Conservation (phyloP, 2,888 invertebrate species). For the Xestia ashworthii region DNA sequence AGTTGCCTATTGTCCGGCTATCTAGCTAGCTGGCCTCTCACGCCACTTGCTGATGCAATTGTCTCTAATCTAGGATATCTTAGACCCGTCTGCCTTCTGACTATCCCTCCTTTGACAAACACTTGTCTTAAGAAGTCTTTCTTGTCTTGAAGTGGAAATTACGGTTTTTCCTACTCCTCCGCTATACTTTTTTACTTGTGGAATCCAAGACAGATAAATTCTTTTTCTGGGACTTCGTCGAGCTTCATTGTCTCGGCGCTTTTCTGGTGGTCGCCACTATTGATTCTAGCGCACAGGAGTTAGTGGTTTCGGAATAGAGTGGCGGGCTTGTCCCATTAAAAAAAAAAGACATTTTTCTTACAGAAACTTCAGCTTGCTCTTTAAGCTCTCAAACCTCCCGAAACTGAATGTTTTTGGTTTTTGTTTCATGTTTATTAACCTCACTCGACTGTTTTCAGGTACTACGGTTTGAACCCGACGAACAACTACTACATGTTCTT, state of each 20-base stretch:
- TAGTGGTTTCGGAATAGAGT: too few species aligned
- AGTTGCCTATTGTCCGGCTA: neutral
- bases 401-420: neutral
- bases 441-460: slow-evolving; percentile 75
- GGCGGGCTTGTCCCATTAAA: too few species aligned
- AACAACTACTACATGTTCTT: slow-evolving; percentile 90
- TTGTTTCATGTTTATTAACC: too few species aligned
- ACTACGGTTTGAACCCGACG: slow-evolving; percentile 92
- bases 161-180: too few species aligned
- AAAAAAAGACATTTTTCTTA: neutral
- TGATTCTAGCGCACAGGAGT: too few species aligned
- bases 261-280: too few species aligned
- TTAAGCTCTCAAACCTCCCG: neutral
- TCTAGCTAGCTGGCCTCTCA: too few species aligned
- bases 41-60: neutral
- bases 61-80: neutral
- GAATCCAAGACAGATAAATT: too few species aligned
- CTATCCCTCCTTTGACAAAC: neutral
- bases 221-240: too few species aligned
- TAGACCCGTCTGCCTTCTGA: neutral
- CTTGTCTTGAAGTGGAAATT: too few species aligned
- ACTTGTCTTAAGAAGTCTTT: neutral
- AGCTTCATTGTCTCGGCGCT: too few species aligned
- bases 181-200: too few species aligned
- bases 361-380: neutral